phyloP scores from a whole-genome alignment of 2,888 invertebrate genomes.

The Drosophila infuscata region DNA sequence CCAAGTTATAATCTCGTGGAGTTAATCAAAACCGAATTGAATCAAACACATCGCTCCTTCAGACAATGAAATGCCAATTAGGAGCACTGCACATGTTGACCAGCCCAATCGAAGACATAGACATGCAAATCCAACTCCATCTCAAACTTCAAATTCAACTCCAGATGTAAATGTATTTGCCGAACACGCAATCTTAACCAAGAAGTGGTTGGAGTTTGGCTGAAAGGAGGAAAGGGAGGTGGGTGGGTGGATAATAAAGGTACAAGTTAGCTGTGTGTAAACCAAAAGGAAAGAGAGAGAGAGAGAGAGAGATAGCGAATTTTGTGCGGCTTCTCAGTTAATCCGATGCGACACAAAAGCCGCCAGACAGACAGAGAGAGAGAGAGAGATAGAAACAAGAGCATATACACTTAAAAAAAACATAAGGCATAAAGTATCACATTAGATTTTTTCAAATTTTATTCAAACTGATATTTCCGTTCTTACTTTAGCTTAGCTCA shows the following conservation, averaged over 20 bases:
- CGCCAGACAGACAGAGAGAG: not conserved
- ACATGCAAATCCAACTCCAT: constrained; percentile 40
- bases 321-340: constrained; percentile 63
- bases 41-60: constrained; percentile 15
- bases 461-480: not conserved
- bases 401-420: not conserved
- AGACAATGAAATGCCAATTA: constrained; percentile 48
- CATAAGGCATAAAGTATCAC: not conserved
- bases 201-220: not conserved
- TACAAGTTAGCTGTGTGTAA: constrained; percentile 54
- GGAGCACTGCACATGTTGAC: constrained; percentile 15
- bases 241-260: constrained; percentile 5
- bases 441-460: not conserved
- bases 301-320: not conserved
- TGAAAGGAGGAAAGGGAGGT: accelerated
- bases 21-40: constrained; percentile 8
- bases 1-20: not conserved
- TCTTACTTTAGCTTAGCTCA: not conserved
- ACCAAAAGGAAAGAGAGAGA: constrained; percentile 4
- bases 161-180: not conserved
- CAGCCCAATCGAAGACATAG: constrained; percentile 29
- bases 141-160: not conserved
- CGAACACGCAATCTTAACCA: not conserved
- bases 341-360: constrained; percentile 31
- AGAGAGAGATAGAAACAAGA: not conserved